Base-by-base conservation (phyloP, 1,140 invertebrate species). In the Lycorma delicatula region DNA sequence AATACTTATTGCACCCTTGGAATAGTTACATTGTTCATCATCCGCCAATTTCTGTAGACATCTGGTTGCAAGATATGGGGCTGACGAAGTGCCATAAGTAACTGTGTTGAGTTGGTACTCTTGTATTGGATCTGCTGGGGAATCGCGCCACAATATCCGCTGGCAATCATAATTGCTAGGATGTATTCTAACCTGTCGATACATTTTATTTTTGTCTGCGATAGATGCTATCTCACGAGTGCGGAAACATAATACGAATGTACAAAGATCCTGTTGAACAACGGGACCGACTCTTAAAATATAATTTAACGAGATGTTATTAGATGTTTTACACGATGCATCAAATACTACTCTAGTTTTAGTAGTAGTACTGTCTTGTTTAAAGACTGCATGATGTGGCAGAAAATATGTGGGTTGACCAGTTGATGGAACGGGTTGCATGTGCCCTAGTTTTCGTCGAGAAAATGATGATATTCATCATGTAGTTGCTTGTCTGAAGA, bases 121-220 rank as follows among this genome's bases (percentile, higher is more conserved):
- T 44, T 61, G 26, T 22, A 65, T 46, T n/a, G 54, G 48, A 16
- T 63, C 44, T n/a, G 46, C 38, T 9, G 38, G 38, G 20, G n/a
- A n/a, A n/a, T 41, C 38, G 20, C 38, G 22, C 70, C 68, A 74
- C 16, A 74, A 48, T 49, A 73, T 72, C 47, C 64, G 54, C 56
- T 70, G 71, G 23, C 64, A 64, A 59, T 69, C 63, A 13, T 60
- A 63, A 65, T 68, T 56, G n/a, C 60, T 27, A 29, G 54, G 26
- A 34, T 54, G 18, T 5, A 71, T 53, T 9, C 46, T 20, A 20
- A 61, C 54, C 23, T 62, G 56, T 23, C 63, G 16, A 56, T 64
- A 64, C 61, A 64, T 64, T 58, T 61, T 60, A 12, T 18, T 31
- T 23, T 61, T 62, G 44, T 66, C 66, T 11, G 60, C 60, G 11